phyloP scores from a whole-genome alignment of 2,888 invertebrate genomes.

The Polyploca ridens region DNA sequence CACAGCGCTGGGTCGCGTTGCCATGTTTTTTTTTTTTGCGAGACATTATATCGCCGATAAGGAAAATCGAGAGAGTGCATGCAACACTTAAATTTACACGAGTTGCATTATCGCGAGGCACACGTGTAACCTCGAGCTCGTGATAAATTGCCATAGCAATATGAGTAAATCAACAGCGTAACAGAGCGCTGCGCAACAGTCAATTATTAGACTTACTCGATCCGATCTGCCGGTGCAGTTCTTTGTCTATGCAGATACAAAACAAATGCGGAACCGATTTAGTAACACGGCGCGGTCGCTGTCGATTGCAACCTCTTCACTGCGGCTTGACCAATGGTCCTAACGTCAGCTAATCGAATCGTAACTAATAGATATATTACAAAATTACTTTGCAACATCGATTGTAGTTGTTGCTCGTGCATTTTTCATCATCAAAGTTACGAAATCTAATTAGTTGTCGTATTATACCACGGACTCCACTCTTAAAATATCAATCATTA shows the following conservation, averaged over 20 bases:
- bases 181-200: conserved; percentile 22
- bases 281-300: conserved; percentile 16
- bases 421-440: background rate
- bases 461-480: too few relatives aligned
- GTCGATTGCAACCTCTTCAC: conserved; percentile 13
- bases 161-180: conserved; percentile 27
- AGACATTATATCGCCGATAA: conserved; percentile 41
- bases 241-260: conserved; percentile 7
- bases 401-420: background rate
- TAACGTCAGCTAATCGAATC: background rate
- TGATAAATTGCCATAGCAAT: conserved; percentile 40
- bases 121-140: conserved; percentile 67
- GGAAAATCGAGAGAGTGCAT: conserved; percentile 42
- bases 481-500: background rate
- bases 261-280: conserved; percentile 11
- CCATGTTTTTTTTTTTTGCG: conserved; percentile 35
- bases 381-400: conserved; percentile 10
- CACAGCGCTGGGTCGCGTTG: conserved; percentile 23
- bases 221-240: conserved; percentile 8
- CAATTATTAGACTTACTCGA: background rate
- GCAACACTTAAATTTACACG: conserved; percentile 57
- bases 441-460: background rate
- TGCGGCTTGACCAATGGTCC: conserved; percentile 6
- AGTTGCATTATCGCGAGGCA: conserved; percentile 55
- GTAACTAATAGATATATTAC: background rate